phyloP scores from a whole-genome alignment of 2,797 vertebrate genomes.

The Sebastiscus tertius region DNA sequence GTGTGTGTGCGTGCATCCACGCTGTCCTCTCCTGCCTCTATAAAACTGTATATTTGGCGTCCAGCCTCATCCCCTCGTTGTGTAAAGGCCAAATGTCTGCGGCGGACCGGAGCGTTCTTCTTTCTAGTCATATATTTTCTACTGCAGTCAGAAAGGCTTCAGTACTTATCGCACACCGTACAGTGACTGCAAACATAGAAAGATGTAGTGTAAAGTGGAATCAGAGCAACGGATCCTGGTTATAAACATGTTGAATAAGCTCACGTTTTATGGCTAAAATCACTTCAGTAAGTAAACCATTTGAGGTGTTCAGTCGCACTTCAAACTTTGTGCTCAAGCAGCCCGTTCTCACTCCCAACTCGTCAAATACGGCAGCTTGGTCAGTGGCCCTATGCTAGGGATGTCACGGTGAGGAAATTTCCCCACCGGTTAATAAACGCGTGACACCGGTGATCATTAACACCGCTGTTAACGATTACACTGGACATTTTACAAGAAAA shows the following conservation, averaged over 20 bases:
- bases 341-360: too few relatives aligned
- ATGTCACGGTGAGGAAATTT: too few relatives aligned
- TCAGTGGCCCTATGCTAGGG: too few relatives aligned
- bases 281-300: neutral
- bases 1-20: conserved; percentile 1
- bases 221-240: neutral
- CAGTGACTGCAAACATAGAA: neutral
- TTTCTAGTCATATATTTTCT: conserved; percentile 29
- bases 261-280: neutral
- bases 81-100: conserved; percentile 50
- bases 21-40: conserved; percentile 35
- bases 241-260: neutral
- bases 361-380: neutral
- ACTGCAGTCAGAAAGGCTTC: conserved; percentile 16
- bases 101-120: conserved; percentile 5
- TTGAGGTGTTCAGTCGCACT: neutral
- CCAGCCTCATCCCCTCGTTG: conserved; percentile 35
- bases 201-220: neutral
- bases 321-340: too few relatives aligned
- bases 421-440: too few relatives aligned
- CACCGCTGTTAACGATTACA: too few relatives aligned
- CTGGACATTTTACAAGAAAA: too few relatives aligned
- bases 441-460: too few relatives aligned
- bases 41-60: conserved; percentile 50
- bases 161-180: neutral